phyloP scores from a whole-genome alignment of 2,797 vertebrate species.

The Synaphobranchus kaupii region DNA sequence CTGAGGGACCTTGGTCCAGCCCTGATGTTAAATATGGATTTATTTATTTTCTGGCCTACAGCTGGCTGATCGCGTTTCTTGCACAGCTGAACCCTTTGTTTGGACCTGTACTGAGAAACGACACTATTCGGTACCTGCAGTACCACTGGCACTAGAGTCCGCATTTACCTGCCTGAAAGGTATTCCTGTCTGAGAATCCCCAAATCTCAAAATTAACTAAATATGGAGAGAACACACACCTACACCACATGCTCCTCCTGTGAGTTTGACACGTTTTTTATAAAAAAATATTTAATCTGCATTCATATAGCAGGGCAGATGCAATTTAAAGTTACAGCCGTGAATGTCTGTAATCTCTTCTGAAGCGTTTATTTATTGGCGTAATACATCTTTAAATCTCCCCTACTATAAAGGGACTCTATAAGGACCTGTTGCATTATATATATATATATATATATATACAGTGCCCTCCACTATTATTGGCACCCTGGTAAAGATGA shows the following conservation, averaged over 20 bases:
- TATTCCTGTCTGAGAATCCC: not conserved
- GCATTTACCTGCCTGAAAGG: not conserved
- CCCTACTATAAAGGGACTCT: not conserved
- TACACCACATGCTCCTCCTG: not conserved
- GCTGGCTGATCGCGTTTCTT: conserved; percentile 74
- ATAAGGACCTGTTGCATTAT: not conserved
- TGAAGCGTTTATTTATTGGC: not conserved
- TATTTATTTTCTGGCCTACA: conserved; percentile 41
- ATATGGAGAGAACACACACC: not conserved
- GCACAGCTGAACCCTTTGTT: conserved; percentile 82
- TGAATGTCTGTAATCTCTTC: not conserved
- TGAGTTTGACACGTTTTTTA: not conserved
- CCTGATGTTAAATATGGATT: not conserved
- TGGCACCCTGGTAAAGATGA: no score
- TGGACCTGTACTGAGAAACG: conserved; percentile 76
- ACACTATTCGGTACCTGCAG: conserved; percentile 76
- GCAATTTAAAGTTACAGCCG: not conserved
- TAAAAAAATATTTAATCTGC: not conserved
- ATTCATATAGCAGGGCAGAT: not conserved
- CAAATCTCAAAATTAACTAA: not conserved
- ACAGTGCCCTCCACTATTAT: no score
- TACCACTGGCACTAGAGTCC: conserved; percentile 71
- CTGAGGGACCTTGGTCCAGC: not conserved
- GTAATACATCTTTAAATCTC: not conserved
- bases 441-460: no score